phyloP scores from a whole-genome alignment of 2,113 vertebrate genomes.

The Phainopepla nitens region DNA sequence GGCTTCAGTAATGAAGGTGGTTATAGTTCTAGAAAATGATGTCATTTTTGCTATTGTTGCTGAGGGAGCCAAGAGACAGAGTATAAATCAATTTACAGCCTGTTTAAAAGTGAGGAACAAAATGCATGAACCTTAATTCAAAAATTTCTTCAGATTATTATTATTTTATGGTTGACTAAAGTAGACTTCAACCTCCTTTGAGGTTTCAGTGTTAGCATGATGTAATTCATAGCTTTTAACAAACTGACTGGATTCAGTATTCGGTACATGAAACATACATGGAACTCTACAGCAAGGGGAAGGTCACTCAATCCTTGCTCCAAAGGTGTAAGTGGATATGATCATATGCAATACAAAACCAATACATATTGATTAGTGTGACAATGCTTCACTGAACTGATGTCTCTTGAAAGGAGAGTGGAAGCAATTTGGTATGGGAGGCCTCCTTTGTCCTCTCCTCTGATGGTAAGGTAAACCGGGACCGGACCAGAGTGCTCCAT shows the following conservation, averaged over 20 bases:
- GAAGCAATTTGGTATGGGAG: not conserved
- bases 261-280: not conserved
- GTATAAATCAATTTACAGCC: constrained; percentile 48
- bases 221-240: not conserved
- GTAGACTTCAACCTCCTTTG: not conserved
- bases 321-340: not conserved
- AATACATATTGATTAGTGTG: not conserved
- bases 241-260: not conserved
- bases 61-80: not conserved
- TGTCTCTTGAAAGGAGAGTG: not conserved
- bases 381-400: not conserved
- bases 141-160: not conserved
- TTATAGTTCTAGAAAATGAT: constrained; percentile 38
- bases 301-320: not conserved
- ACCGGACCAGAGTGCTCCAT: not conserved
- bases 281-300: not conserved
- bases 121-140: not conserved
- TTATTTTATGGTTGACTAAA: not conserved
- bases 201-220: not conserved
- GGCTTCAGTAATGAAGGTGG: not conserved
- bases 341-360: not conserved
- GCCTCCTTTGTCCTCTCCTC: not conserved
- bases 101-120: not conserved
- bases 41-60: constrained; percentile 14
- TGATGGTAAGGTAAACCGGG: not conserved